A percentile compares a stretch with the other conserved stretches of the same genome.
Evolutionary conservation across 2,888 invertebrate genomes (phyloP).

Genomic region (Spatulosminthurus flaviceps): DNA sequence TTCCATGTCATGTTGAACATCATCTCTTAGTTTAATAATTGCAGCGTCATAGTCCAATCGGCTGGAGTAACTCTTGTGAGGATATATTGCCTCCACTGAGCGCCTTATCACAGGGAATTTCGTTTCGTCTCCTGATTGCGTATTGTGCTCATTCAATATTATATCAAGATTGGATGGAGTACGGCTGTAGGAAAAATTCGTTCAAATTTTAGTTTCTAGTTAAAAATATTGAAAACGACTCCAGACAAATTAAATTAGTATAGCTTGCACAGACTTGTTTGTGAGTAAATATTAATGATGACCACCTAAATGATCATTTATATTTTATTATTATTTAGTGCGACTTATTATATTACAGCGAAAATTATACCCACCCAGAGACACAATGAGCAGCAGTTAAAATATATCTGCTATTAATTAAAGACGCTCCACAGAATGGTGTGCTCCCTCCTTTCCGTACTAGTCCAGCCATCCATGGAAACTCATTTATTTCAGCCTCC

Average conservation of each 20-base stretch:
- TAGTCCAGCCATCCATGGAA: constrained; percentile 61
- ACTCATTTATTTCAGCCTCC: constrained; percentile 50
- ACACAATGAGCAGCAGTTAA: constrained; percentile 60
- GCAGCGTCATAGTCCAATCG: constrained; percentile 66
- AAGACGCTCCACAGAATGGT: constrained; percentile 66
- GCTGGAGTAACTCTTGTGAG: constrained; percentile 64
- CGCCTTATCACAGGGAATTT: constrained; percentile 41
- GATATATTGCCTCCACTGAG: constrained; percentile 63
- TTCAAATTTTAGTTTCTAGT: background rate
- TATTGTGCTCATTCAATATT: constrained; percentile 57
- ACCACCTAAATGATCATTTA: no score
- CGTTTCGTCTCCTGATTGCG: constrained; percentile 42
- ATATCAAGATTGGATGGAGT: constrained; percentile 60
- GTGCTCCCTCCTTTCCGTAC: constrained; percentile 51
- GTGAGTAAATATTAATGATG: no score
- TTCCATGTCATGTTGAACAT: constrained; percentile 55
- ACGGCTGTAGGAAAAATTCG: constrained; percentile 42
- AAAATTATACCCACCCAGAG: constrained; percentile 40
- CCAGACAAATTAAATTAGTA: no score
- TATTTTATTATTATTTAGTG: no score
- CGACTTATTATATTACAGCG: no score
- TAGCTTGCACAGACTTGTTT: no score
- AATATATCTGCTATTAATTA: constrained; percentile 64
- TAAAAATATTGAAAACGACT: no score
- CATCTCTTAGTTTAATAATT: constrained; percentile 65